These are phyloP conservation scores for Lepas anatifera DNA, from an alignment of 2,888 invertebrate species.

Conservation along the genomic window DNA sequence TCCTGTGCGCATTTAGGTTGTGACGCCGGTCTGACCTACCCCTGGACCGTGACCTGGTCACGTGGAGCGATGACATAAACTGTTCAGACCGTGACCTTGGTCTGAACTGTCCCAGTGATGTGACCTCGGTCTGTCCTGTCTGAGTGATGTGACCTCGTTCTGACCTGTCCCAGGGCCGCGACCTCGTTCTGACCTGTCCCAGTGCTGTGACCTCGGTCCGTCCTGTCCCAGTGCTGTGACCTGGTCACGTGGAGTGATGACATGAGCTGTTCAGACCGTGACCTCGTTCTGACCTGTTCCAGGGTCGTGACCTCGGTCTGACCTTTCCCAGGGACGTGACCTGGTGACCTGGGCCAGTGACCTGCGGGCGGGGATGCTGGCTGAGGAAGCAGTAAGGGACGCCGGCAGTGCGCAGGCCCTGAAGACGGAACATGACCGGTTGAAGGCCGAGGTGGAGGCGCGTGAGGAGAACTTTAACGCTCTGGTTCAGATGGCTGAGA, in stretches of 20 bases:
- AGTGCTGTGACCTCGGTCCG: no score
- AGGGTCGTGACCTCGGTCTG: not conserved
- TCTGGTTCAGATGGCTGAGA: conserved; percentile 60
- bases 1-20: no score
- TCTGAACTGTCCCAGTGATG: no score
- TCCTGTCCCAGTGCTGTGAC: no score
- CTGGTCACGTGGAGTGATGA: no score
- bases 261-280: no score
- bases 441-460: conserved; percentile 77
- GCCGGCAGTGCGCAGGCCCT: conserved; percentile 67
- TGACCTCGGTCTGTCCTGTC: no score
- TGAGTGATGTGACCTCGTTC: not conserved
- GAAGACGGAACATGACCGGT: conserved; percentile 67
- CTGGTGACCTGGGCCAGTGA: conserved; percentile 77
- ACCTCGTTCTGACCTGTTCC: no score
- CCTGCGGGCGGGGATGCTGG: conserved; percentile 57
- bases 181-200: conserved; percentile 82
- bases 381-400: conserved; percentile 69
- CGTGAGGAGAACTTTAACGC: conserved; percentile 65
- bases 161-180: conserved; percentile 49
- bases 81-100: no score
- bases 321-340: conserved; percentile 54
- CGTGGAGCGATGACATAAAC: no score
- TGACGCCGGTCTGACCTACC: no score
- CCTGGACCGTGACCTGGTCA: no score